Evolutionary conservation across 2,888 invertebrate species (phyloP), one percentile per base, ranked within the genome.

Genomic region (Melanotus villosus): DNA sequence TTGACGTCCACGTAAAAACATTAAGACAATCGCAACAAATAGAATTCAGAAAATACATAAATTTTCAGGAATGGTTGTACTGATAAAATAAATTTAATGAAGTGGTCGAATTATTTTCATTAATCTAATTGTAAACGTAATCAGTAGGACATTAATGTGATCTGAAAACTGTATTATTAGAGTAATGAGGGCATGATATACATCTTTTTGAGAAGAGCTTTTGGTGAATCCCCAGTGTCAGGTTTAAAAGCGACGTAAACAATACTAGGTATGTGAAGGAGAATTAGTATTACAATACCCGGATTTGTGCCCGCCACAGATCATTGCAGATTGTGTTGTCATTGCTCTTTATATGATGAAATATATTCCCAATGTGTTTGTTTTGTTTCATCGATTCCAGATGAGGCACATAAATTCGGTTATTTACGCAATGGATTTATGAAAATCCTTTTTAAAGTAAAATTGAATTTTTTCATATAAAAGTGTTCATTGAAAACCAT

Each of bases 221-320:
- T 19, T 47, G 23, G 32, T 18, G 10, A 34, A 52, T 52, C 52
- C 52, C 1, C 18, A 32, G 32, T 52, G 52, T 52, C 52, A 52
- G 47, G 2, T 52, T 32, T 32, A 26, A n/a, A 52, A 52, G 18
- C 56, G 56, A 18, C 38, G 56, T 56, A 56, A 56, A 56, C 38
- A 60, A 60, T 60, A 34, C 26, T 5, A 26, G 26, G 45, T 30
- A 56, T 78, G 78, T 78, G 75, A 74, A 72, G 73, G 75, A 75
- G 77, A 74, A 78, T 78, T 78, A 77, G 73, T 72, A 69, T 67
- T 71, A 75, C 76, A 76, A 76, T 75, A 74, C 73, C 70, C 63
- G 78, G 79, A 79, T 79, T 79, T 77, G 71, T 68, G 65, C 72
- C 72, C 70, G 73, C 79, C 78, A 76, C 79, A 79, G 78, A 77